Percentiles rank a stretch among this genome's conserved stretches.
Evolutionary conservation across 2,888 invertebrate species (phyloP).

Genomic region (Drosophila longiperda): DNA sequence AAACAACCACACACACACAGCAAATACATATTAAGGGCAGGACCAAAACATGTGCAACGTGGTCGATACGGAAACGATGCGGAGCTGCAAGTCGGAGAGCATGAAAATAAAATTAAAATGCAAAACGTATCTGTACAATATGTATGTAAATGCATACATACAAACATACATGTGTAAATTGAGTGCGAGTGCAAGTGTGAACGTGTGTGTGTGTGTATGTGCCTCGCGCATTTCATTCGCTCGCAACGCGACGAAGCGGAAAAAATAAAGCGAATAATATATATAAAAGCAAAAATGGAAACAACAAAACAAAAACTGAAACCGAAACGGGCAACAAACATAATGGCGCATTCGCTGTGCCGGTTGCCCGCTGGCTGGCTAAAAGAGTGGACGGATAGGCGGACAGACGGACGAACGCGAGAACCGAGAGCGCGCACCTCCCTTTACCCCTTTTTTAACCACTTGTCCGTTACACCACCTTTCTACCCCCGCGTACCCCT

Average conservation of each 20-base stretch:
- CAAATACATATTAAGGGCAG: conserved; percentile 51
- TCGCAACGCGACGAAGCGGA: conserved; percentile 78
- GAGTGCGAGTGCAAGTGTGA: conserved; percentile 34
- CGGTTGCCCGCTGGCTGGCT: conserved; percentile 52
- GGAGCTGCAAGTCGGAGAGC: conserved; percentile 53
- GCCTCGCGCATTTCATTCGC: conserved; percentile 74
- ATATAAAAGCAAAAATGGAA: conserved; percentile 66
- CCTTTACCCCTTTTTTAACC: not conserved
- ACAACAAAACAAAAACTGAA: conserved; percentile 65
- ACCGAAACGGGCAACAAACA: conserved; percentile 66
- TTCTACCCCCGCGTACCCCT: not conserved
- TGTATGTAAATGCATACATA: conserved; percentile 15
- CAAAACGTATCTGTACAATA: conserved; percentile 72
- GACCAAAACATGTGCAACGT: conserved; percentile 65
- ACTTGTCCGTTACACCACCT: not conserved
- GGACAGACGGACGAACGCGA: conserved; percentile 6
- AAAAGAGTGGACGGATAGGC: not conserved
- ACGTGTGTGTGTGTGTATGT: conserved; percentile 22
- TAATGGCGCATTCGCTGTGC: conserved; percentile 70
- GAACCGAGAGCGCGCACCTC: conserved; percentile 17
- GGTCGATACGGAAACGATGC: conserved; percentile 56
- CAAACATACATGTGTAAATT: conserved; percentile 26
- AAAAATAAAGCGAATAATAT: conserved; percentile 79
- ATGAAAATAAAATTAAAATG: conserved; percentile 78
- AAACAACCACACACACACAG: conserved; percentile 8